These are phyloP conservation scores for Orgyia antiqua DNA, from an alignment of 2,888 invertebrate genomes.

Conservation along the genomic window DNA sequence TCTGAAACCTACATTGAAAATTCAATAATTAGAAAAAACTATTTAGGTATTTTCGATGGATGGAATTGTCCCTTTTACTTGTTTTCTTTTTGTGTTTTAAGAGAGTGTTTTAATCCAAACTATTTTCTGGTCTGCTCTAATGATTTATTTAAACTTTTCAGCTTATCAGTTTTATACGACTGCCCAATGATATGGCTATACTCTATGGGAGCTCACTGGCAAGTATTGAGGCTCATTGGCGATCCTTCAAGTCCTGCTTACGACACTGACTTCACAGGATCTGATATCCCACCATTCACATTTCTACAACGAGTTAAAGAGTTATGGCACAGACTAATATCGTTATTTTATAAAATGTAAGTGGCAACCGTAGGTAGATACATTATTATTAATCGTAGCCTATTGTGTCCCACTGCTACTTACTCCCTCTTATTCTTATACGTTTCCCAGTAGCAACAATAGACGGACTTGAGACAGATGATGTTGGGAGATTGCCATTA, in stretches of 20 bases:
- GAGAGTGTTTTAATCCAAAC: conserved; percentile 36
- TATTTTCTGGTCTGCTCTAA: too few relatives aligned
- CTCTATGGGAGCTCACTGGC: conserved; percentile 40
- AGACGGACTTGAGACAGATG: not conserved
- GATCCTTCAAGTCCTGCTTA: conserved; percentile 39
- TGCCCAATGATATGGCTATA: conserved; percentile 42
- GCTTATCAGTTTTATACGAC: conserved; percentile 34
- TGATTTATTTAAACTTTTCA: too few relatives aligned
- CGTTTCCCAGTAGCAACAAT: not conserved
- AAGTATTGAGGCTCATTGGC: conserved; percentile 33
- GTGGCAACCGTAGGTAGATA: not conserved
- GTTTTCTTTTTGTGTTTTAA: conserved; percentile 36
- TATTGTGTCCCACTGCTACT: not conserved
- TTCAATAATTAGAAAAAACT: conserved; percentile 21
- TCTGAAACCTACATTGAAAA: not conserved
- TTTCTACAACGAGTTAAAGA: conserved; percentile 28
- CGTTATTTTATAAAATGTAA: conserved; percentile 28
- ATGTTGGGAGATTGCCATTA: too few relatives aligned
- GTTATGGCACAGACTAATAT: conserved; percentile 26
- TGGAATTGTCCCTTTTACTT: too few relatives aligned
- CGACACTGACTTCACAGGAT: conserved; percentile 25
- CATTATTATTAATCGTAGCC: not conserved
- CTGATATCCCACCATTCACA: conserved; percentile 26
- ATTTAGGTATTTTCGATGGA: conserved; percentile 39
- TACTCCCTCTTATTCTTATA: not conserved